These are phyloP conservation scores for Amphibalanus amphitrite DNA, from an alignment of 1,140 invertebrate genomes.

Conservation along the genomic window DNA sequence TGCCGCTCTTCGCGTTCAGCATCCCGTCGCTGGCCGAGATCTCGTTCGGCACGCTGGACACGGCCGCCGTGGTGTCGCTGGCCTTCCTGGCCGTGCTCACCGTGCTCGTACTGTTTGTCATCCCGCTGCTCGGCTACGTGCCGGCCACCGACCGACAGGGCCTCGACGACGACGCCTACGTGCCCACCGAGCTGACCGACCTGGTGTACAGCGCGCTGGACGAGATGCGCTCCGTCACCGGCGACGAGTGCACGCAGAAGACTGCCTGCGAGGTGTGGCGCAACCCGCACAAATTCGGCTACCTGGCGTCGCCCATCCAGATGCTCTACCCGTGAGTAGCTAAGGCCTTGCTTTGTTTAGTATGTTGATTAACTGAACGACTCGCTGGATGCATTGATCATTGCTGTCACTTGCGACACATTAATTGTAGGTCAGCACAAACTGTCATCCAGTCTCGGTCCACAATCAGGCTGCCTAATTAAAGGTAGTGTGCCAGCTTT, in stretches of 20 bases:
- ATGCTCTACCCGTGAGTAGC: not conserved
- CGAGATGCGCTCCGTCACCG: not conserved
- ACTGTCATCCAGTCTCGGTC: no score
- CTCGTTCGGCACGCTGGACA: not conserved
- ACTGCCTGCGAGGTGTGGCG: constrained; percentile 1
- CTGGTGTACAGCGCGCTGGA: constrained; percentile 3
- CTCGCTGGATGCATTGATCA: no score
- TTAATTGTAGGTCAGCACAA: no score
- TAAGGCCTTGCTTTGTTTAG: no score
- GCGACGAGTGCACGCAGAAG: not conserved
- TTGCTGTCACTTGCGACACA: no score
- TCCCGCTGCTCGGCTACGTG: constrained; percentile 2
- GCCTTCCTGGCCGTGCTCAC: constrained; percentile 4
- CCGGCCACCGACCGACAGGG: not conserved
- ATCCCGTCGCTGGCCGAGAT: not conserved
- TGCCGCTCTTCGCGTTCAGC: constrained; percentile 5
- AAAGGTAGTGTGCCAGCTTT: no score
- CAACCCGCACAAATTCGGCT: constrained; percentile 1
- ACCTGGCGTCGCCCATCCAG: not conserved
- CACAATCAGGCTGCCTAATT: no score
- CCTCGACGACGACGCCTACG: not conserved
- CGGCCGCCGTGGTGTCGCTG: not conserved
- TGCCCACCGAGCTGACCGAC: not conserved
- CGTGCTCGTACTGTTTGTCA: not conserved
- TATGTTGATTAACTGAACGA: no score